A percentile compares a stretch with the other conserved stretches of the same genome.
These are phyloP conservation scores for Drosophila persimilis DNA, from an alignment of 1,140 invertebrate species.

Conservation along the genomic window DNA sequence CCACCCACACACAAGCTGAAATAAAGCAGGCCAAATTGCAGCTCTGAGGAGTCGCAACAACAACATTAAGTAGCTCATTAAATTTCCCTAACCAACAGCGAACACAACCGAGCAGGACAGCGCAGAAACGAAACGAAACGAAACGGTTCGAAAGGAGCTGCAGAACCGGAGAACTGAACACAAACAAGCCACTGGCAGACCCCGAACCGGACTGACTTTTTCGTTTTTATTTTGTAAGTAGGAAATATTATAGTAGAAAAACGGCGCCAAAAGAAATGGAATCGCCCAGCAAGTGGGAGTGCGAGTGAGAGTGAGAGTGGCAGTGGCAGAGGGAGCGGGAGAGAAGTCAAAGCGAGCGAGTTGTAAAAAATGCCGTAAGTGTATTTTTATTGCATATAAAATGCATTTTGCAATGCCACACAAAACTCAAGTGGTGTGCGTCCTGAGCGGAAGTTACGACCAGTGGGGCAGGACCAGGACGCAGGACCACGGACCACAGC, in stretches of 20 bases:
- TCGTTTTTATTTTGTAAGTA: conserved; percentile 72
- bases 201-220: conserved; percentile 53
- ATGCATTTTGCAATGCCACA: conserved; percentile 79
- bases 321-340: no score
- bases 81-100: conserved; percentile 63
- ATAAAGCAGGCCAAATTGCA: conserved; percentile 41
- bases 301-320: no score
- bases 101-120: conserved; percentile 13
- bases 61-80: conserved; percentile 79
- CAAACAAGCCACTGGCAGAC: conserved; percentile 42
- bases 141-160: no score
- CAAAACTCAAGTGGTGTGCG: conserved; percentile 73
- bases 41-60: conserved; percentile 27
- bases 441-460: conserved; percentile 74
- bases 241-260: conserved; percentile 74
- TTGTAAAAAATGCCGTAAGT: conserved; percentile 73
- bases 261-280: conserved; percentile 63
- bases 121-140: not conserved
- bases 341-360: conserved; percentile 42
- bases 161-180: not conserved
- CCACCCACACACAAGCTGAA: conserved; percentile 7
- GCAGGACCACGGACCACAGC: not conserved
- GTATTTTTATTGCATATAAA: conserved; percentile 81
- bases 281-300: conserved; percentile 8
- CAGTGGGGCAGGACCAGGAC: conserved; percentile 36